Percentiles rank a stretch among this genome's conserved stretches.
Conservation (phyloP, 2,888 invertebrate species). For the Heliconius aoede region DNA sequence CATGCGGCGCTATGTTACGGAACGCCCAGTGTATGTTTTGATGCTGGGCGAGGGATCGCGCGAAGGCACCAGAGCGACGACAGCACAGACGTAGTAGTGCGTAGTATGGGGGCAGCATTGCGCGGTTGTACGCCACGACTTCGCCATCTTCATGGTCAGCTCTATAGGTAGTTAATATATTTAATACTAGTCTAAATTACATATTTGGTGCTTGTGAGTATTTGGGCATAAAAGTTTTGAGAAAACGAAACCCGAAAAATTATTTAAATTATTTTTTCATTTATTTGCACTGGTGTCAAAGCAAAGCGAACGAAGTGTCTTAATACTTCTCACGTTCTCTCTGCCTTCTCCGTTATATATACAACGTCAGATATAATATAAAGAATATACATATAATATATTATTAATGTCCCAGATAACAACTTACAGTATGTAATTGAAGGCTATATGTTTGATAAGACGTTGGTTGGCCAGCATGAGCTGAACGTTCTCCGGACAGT, state of each 20-base stretch:
- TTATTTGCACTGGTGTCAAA: too few species aligned
- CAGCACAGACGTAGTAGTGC: slow-evolving; percentile 95
- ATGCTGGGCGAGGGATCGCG: slow-evolving; percentile 93
- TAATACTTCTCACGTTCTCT: too few species aligned
- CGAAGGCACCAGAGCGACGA: slow-evolving; percentile 93
- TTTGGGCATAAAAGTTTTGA: too few species aligned
- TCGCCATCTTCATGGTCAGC: slow-evolving; percentile 98
- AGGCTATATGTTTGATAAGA: slow-evolving; percentile 96
- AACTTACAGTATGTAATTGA: slow-evolving; percentile 97
- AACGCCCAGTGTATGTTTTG: slow-evolving; percentile 99
- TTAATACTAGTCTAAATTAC: too few species aligned
- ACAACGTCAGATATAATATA: too few species aligned
- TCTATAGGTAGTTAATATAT: slow-evolving; percentile 71
- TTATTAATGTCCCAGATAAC: background rate
- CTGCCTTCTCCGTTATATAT: background rate
- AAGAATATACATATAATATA: background rate
- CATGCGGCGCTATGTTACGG: slow-evolving; percentile 97
- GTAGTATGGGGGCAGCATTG: slow-evolving; percentile 96
- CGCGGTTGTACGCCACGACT: slow-evolving; percentile 95
- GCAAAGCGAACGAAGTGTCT: too few species aligned
- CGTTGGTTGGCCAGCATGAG: slow-evolving; percentile 93
- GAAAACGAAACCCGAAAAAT: too few species aligned
- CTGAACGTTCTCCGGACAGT: slow-evolving; percentile 96
- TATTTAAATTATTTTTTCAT: too few species aligned
- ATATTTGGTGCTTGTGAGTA: too few species aligned